Percentiles rank a stretch among this genome's conserved stretches.
Conservation (phyloP, 2,113 vertebrate species). For the Etheostoma cragini region DNA sequence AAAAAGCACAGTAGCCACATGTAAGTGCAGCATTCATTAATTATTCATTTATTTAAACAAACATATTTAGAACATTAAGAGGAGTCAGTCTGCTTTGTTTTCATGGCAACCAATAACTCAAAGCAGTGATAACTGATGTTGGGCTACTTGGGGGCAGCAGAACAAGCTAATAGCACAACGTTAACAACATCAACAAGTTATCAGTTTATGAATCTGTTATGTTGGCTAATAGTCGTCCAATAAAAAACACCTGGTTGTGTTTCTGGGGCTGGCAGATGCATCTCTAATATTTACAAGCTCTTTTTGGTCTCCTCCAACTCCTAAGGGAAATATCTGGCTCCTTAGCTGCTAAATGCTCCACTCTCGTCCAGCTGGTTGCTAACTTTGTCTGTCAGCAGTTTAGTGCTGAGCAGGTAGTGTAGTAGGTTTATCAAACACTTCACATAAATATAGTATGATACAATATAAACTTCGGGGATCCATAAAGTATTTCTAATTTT, state of each 20-base stretch:
- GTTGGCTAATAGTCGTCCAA: not conserved
- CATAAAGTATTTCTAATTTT: no score
- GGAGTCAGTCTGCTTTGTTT: not conserved
- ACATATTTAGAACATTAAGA: not conserved
- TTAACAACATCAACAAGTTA: not conserved
- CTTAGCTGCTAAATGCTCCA: not conserved
- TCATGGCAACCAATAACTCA: not conserved
- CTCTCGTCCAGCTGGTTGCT: no score
- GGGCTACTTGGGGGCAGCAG: not conserved
- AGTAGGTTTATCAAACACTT: no score
- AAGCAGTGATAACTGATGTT: not conserved
- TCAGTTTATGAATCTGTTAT: not conserved
- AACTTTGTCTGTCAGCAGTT: no score
- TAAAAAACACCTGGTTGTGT: not conserved
- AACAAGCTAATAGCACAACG: constrained; percentile 10
- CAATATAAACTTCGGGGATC: no score
- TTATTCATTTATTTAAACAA: not conserved
- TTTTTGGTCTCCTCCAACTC: not conserved
- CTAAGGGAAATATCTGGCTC: not conserved
- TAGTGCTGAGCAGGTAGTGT: no score
- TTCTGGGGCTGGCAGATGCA: not conserved
- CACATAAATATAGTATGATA: not conserved
- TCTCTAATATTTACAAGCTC: not conserved
- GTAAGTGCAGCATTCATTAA: constrained; percentile 12
- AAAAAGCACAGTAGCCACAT: not conserved